Evolutionary conservation across 2,113 vertebrate genomes (phyloP).

Genomic region (Cygnus atratus): DNA sequence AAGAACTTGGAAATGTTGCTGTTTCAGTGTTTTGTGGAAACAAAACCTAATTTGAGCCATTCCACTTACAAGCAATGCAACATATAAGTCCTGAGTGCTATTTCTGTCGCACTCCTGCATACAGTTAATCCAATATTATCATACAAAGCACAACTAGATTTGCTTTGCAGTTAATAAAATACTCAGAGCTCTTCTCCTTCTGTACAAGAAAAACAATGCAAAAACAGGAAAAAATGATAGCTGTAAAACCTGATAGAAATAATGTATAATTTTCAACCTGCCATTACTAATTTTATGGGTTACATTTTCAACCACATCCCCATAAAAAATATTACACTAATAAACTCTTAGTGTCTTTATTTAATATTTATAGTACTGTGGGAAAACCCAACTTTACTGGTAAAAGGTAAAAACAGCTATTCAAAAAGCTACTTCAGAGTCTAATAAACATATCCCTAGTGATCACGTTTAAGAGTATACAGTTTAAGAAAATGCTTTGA

Average conservation of each 20-base stretch:
- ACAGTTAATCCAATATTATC: background rate
- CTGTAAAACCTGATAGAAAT: slow-evolving; percentile 26
- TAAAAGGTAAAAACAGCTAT: slow-evolving; percentile 31
- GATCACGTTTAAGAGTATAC: background rate
- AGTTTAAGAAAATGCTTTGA: slow-evolving; percentile 35
- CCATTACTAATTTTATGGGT: slow-evolving; percentile 39
- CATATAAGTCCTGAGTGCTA: background rate
- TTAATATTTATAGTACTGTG: slow-evolving; percentile 1
- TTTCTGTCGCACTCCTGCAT: background rate
- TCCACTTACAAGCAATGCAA: background rate
- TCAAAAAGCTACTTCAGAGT: slow-evolving; percentile 2
- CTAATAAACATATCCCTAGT: slow-evolving; percentile 28
- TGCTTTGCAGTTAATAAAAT: background rate
- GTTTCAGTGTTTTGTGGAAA: background rate
- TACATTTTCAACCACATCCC: background rate
- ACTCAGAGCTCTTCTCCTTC: background rate
- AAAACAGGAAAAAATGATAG: background rate
- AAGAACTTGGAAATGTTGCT: background rate
- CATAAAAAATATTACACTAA: slow-evolving; percentile 19
- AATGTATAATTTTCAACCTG: slow-evolving; percentile 24
- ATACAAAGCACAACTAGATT: background rate
- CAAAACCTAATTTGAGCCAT: background rate
- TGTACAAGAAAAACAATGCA: background rate
- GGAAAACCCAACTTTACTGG: background rate
- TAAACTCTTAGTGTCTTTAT: slow-evolving; percentile 40